Evolutionary conservation across 2,888 invertebrate species (phyloP), one percentile per base, ranked within the genome.

Genomic region (Amblyjoppa proteus): DNA sequence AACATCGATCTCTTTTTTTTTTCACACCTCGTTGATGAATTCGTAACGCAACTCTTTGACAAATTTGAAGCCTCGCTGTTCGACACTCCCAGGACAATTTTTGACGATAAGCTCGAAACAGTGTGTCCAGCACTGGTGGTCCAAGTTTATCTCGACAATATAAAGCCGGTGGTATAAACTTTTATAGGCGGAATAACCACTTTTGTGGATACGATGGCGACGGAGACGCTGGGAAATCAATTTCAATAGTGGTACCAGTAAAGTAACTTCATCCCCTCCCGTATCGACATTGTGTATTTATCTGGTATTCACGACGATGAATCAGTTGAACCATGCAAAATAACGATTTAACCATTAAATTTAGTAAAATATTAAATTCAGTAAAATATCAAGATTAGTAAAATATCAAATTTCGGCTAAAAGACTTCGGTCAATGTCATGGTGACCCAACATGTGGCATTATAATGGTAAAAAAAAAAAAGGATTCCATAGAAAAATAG

Each of bases 261-360:
- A 89, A 87, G 90, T 90, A 90, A 91, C 90, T 91, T 90, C 88
- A 92, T 91, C 90, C 91, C 88, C 88, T 66, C 76, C 70, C 68
- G 25, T 58, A 70, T 76, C 20, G n/a, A 20, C 61, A 75, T 61
- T 31, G 75, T 66, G 51, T 75, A 68, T 86, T 80, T 74, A 16
- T 80, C 64, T 41, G 51, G 31, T 31, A 6, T n/a, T 41, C 41
- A 11, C 9, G 2, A 41, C 9, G 9, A 7, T 11, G 9, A 41
- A 9, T 41, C 41, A 11, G 11, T 9, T 41, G 41, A 41, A 2
- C 41, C 11, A 41, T 41, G 1, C 2, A 3, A 41, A 41, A 9
- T 41, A 3, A 41, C 41, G 41, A 41, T 41, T 41, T 2, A 41
- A 41, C 0, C 41, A 9, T 41, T 11, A 0, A 41, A 41, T 41